Conservation (phyloP, 2,113 vertebrate species). For the Himantopus leucocephalus region DNA sequence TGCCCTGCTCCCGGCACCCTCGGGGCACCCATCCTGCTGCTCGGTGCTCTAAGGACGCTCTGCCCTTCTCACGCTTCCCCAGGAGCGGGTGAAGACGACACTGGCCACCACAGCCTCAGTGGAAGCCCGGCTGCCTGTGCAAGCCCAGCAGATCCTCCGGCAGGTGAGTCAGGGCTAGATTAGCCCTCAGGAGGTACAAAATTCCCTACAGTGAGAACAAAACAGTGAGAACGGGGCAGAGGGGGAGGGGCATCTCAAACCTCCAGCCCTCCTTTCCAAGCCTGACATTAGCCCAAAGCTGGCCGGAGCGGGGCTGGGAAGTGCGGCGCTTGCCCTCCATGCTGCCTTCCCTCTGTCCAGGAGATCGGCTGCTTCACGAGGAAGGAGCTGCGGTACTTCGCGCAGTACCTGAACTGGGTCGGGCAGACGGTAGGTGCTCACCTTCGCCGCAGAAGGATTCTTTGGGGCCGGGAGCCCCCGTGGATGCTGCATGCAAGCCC, state of each 20-base stretch:
- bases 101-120: conserved; percentile 6
- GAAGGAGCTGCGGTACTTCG: conserved; percentile 67
- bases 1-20: background rate
- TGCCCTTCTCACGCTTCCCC: background rate
- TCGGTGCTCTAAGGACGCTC: background rate
- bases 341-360: conserved; percentile 41
- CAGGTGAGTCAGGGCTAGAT: conserved; percentile 59
- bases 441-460: too few relatives aligned
- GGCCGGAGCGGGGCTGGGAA: background rate
- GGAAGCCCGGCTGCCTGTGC: conserved; percentile 43
- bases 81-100: conserved; percentile 32
- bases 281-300: rapidly evolving
- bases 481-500: rapidly evolving
- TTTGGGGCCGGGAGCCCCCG: rapidly evolving
- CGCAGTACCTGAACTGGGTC: conserved; percentile 74
- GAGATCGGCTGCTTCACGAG: conserved; percentile 70
- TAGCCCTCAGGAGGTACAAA: rapidly evolving
- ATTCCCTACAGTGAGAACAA: background rate
- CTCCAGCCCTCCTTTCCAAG: background rate
- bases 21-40: background rate
- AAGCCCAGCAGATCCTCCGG: conserved; percentile 57
- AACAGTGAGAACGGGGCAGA: rapidly evolving
- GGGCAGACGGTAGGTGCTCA: conserved; percentile 68
- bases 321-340: rapidly evolving
- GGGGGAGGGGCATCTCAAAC: background rate